phyloP scores from a whole-genome alignment of 1,140 invertebrate genomes.

The Druon quercuslanigerum region DNA sequence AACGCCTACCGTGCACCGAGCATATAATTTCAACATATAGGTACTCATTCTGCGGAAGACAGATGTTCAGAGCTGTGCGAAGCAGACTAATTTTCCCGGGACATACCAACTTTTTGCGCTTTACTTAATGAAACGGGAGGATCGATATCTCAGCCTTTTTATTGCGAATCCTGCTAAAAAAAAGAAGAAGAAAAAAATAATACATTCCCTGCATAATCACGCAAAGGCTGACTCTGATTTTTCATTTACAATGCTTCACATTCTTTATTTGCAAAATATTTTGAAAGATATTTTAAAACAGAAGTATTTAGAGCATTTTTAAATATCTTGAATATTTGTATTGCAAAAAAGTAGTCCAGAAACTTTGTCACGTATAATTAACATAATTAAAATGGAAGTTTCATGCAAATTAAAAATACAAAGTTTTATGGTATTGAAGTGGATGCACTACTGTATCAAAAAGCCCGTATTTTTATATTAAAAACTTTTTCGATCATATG shows the following conservation, averaged over 20 bases:
- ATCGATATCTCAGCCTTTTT: conserved; percentile 18
- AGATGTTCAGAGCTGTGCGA: conserved; percentile 24
- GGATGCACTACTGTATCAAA: too few species aligned
- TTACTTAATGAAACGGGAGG: conserved; percentile 28
- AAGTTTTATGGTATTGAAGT: too few species aligned
- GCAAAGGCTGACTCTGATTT: background rate
- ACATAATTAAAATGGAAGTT: too few species aligned
- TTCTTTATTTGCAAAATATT: too few species aligned
- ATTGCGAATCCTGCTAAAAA: conserved; percentile 18
- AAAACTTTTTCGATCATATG: too few species aligned
- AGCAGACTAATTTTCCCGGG: conserved; percentile 29
- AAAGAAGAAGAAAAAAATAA: background rate
- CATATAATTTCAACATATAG: conserved; percentile 28
- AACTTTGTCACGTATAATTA: too few species aligned
- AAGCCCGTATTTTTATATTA: too few species aligned
- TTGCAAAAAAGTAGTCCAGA: too few species aligned
- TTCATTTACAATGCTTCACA: background rate
- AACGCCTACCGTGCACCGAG: conserved; percentile 13
- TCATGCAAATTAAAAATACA: too few species aligned
- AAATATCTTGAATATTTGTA: too few species aligned
- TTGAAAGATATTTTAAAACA: too few species aligned
- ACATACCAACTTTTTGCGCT: conserved; percentile 26
- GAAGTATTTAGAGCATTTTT: too few species aligned
- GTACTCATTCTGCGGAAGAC: conserved; percentile 15
- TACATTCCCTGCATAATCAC: background rate